Conservation (phyloP, 2,888 invertebrate species). For the Lasioglossum calceatum region DNA sequence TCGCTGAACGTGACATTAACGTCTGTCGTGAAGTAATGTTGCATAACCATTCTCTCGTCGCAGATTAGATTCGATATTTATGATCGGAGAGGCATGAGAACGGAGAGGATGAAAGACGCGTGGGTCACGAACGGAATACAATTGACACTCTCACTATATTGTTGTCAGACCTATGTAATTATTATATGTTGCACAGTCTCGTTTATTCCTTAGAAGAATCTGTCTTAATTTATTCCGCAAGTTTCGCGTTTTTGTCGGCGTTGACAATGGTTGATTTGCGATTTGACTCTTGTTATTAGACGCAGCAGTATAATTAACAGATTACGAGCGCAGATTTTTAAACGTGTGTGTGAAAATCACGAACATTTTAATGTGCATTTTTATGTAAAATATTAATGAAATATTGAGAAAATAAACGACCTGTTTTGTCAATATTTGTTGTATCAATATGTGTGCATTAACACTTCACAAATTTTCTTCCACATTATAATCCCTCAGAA, state of each 20-base stretch:
- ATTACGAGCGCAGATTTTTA: neutral
- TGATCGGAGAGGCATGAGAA: neutral
- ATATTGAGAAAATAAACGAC: too few relatives aligned
- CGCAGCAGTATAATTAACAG: neutral
- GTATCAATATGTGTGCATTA: too few relatives aligned
- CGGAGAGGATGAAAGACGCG: neutral
- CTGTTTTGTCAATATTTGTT: neutral
- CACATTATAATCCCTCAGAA: too few relatives aligned
- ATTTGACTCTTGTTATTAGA: neutral
- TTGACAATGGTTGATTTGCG: neutral
- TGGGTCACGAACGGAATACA: neutral
- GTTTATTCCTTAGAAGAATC: neutral
- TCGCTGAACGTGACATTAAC: neutral
- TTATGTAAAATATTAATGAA: too few relatives aligned
- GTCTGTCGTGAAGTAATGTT: neutral
- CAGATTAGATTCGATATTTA: conserved; percentile 3
- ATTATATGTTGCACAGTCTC: neutral
- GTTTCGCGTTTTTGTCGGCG: neutral
- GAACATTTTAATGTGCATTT: neutral
- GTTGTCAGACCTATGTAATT: neutral
- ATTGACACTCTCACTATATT: neutral
- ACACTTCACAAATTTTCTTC: too few relatives aligned
- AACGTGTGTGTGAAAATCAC: neutral
- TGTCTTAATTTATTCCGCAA: neutral
- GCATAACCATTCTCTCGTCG: neutral